These are phyloP conservation scores for Zaprionus africanus DNA, from an alignment of 1,140 invertebrate genomes.

Conservation along the genomic window DNA sequence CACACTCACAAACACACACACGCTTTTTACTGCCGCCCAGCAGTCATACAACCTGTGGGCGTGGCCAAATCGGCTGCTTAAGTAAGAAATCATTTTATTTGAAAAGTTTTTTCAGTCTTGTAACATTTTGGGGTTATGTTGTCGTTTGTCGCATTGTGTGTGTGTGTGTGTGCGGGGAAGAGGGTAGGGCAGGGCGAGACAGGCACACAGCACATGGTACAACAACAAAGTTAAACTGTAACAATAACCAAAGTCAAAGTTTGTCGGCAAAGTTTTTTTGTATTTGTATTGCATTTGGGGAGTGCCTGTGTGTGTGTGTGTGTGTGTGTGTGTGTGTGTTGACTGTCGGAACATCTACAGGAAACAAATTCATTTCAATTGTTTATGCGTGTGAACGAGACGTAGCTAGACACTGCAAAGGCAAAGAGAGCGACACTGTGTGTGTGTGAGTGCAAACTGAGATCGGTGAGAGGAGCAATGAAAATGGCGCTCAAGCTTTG, in stretches of 20 bases:
- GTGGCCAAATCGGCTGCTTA: conserved; percentile 67
- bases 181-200: neutral
- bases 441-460: neutral
- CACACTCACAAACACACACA: neutral
- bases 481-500: conserved; percentile 45
- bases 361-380: conserved; percentile 81
- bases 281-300: conserved; percentile 27
- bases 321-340: conserved; percentile 23
- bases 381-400: conserved; percentile 46
- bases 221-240: conserved; percentile 74
- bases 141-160: conserved; percentile 10
- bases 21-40: neutral
- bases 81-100: conserved; percentile 80
- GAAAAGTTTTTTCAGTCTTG: conserved; percentile 58
- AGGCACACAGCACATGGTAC: conserved; percentile 36
- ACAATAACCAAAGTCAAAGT: conserved; percentile 83
- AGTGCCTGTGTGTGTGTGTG: conserved; percentile 36
- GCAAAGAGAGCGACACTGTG: neutral
- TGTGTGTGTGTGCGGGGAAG: conserved; percentile 11
- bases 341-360: conserved; percentile 54
- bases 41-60: conserved; percentile 11
- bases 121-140: conserved; percentile 32
- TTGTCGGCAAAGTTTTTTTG: conserved; percentile 78
- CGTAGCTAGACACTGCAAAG: neutral
- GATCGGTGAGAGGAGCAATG: conserved; percentile 21